phyloP scores from a whole-genome alignment of 2,888 invertebrate species.

The Dasysyrphus albostriatus region DNA sequence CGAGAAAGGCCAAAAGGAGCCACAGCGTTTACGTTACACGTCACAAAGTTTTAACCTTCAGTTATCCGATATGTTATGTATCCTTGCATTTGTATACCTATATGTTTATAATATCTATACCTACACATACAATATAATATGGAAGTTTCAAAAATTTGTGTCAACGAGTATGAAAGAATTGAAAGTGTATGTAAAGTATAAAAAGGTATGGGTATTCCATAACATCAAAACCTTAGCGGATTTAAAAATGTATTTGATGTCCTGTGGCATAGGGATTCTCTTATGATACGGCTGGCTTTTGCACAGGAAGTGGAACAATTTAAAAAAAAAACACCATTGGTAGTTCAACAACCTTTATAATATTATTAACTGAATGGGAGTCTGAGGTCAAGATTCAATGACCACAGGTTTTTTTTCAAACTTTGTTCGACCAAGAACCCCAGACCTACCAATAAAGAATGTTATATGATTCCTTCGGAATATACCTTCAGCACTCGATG shows the following conservation, averaged over 20 bases:
- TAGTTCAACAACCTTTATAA: too few species aligned
- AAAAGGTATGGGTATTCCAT: slow-evolving; percentile 9
- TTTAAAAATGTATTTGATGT: slow-evolving; percentile 19
- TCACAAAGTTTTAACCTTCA: slow-evolving; percentile 69
- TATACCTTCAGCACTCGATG: too few species aligned
- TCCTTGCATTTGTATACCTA: slow-evolving; percentile 17
- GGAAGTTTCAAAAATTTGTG: slow-evolving; percentile 46
- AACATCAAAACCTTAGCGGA: not conserved
- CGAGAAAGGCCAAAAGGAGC: slow-evolving; percentile 62
- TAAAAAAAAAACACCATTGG: too few species aligned
- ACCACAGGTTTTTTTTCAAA: too few species aligned
- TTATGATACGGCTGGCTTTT: too few species aligned
- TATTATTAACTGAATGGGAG: too few species aligned
- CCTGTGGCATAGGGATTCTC: not conserved
- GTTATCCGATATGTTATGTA: slow-evolving; percentile 56
- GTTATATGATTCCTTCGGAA: too few species aligned
- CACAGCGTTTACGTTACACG: slow-evolving; percentile 64
- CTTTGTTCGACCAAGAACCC: too few species aligned
- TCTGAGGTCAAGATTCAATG: too few species aligned
- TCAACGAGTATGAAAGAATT: slow-evolving; percentile 30
- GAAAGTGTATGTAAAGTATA: not conserved
- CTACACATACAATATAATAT: not conserved
- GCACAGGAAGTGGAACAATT: too few species aligned
- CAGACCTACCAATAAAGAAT: too few species aligned
- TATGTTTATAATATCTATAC: not conserved